Evolutionary conservation across 2,113 vertebrate species (phyloP), one percentile per base, ranked within the genome.

Genomic region (Chinchilla lanigera): DNA sequence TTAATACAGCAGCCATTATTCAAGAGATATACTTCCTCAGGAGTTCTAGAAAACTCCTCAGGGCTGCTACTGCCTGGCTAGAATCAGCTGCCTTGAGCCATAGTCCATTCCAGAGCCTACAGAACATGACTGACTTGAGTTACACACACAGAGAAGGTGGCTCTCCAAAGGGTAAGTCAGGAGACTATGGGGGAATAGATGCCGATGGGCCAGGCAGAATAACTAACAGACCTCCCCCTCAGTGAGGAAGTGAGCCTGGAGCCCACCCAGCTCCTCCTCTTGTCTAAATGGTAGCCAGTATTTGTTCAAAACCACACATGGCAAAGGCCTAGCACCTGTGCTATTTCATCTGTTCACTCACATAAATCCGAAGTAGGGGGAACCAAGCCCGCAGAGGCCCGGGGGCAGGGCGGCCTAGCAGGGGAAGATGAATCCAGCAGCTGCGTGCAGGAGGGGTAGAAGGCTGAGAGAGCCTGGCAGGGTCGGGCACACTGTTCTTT

Each of bases 261-360:
- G 19, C 78, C 20, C 4, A 38, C 10, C 20, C 17, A 58, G 44
- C 16, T 20, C 87, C 56, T n/a, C 75, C 84, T 93, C 75, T 69
- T n/a, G 41, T 75, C 95, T 94, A 86, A 96, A 83, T 65, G 88
- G 61, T 69, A 93, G 81, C 73, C 75, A 86, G 50, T 56, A 50
- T 94, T 86, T 91, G 67, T 88, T 91, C 50, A 95, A 93, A 89
- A 71, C 50, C 81, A 92, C 87, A 81, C 58, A 87, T 93, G 89
- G 56, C 92, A 63, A 92, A 93, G 80, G 78, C 58, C 83, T 91
- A 81, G 83, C 54, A 91, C 95, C 95, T 75, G 52, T 10, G 2
- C 80, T 41, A 7, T 85, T 75, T 92, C 82, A 93, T 93, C 82
- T 93, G 86, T 95, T 69, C 80, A 86, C 71, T 86, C 26, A 33